Evolutionary conservation across 2,113 vertebrate genomes (phyloP).

Genomic region (Siniperca knerii): DNA sequence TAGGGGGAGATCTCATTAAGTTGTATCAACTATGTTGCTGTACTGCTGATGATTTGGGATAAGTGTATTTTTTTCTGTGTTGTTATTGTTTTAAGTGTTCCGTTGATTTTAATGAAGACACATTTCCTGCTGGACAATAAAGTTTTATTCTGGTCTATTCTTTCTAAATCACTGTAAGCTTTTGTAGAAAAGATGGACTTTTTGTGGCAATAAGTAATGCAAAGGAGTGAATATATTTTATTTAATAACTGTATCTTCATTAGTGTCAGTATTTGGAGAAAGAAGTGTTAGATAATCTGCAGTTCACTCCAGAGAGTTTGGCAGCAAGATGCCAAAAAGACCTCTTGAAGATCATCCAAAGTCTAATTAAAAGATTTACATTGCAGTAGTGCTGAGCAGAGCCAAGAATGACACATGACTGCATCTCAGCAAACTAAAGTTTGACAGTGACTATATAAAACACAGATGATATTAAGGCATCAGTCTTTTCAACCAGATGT

Average conservation of each 20-base stretch:
- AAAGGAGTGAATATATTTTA: not conserved
- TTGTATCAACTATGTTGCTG: not conserved
- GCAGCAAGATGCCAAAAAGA: constrained; percentile 11
- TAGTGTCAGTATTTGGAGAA: not conserved
- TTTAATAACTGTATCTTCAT: not conserved
- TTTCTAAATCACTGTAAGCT: not conserved
- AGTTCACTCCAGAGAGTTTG: not conserved
- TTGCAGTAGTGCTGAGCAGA: not conserved
- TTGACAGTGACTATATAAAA: not conserved
- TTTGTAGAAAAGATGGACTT: not conserved
- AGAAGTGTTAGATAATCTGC: not conserved
- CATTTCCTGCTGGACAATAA: not conserved
- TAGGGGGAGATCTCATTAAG: not conserved
- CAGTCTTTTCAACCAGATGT: not conserved
- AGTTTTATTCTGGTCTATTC: not conserved
- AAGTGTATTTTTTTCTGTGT: not conserved
- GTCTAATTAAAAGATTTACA: constrained; percentile 34
- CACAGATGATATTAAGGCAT: not conserved
- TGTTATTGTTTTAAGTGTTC: not conserved
- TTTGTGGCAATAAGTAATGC: not conserved
- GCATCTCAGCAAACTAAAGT: not conserved
- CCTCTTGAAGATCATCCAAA: constrained; percentile 27
- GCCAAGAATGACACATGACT: not conserved
- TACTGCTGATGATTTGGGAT: not conserved
- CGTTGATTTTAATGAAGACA: not conserved